Percentiles rank a stretch among this genome's conserved stretches.
Evolutionary conservation across 1,140 invertebrate species (phyloP).

Genomic region (Myzus persicae): DNA sequence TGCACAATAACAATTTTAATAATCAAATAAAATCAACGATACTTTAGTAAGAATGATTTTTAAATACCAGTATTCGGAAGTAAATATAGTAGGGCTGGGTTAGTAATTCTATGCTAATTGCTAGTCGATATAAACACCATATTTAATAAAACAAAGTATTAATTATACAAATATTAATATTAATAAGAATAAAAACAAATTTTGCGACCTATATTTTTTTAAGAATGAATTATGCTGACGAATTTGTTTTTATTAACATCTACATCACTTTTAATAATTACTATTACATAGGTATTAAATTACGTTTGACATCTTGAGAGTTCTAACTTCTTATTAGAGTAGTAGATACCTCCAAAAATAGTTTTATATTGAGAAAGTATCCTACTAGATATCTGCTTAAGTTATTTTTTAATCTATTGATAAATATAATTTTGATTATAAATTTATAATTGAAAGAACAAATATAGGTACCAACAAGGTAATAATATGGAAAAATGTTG

Average conservation of each 20-base stretch:
- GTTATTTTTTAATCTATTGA: background rate
- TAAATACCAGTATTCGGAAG: background rate
- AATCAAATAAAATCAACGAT: background rate
- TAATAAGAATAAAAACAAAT: background rate
- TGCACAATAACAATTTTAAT: background rate
- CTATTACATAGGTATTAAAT: background rate
- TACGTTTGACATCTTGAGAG: background rate
- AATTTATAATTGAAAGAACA: background rate
- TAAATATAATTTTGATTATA: background rate
- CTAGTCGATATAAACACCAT: background rate
- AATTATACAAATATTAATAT: background rate
- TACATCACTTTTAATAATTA: background rate
- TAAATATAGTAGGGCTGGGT: background rate
- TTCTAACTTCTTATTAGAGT: background rate
- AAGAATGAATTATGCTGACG: background rate
- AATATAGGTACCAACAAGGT: background rate
- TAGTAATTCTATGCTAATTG: background rate
- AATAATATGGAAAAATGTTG: background rate
- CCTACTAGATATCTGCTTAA: background rate
- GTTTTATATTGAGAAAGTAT: background rate
- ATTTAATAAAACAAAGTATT: background rate
- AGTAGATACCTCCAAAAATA: too few relatives aligned
- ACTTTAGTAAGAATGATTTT: background rate
- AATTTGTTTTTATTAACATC: too few relatives aligned
- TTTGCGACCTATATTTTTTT: background rate